Evolutionary conservation across 2,888 invertebrate genomes (phyloP).

Genomic region (Zootermopsis nevadensis): DNA sequence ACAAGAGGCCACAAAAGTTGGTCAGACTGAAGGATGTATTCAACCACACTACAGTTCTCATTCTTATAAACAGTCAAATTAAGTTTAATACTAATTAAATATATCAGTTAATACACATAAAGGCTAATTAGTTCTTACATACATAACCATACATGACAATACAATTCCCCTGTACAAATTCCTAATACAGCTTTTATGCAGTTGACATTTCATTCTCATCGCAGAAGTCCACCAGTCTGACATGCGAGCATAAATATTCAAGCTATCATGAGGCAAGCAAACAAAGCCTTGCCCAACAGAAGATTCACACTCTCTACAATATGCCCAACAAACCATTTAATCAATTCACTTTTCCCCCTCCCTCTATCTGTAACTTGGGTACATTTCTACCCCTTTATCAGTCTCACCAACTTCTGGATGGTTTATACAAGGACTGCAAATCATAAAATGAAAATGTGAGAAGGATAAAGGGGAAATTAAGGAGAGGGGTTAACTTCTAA

Average conservation of each 20-base stretch:
- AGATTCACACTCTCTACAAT: slow-evolving; percentile 25
- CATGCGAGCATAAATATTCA: slow-evolving; percentile 42
- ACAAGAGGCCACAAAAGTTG: slow-evolving; percentile 54
- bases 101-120: slow-evolving; percentile 50
- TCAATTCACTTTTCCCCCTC: slow-evolving; percentile 26
- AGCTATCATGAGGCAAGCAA: slow-evolving; percentile 36
- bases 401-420: slow-evolving; percentile 53
- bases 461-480: slow-evolving; percentile 48
- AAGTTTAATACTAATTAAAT: slow-evolving; percentile 45
- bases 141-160: slow-evolving; percentile 51
- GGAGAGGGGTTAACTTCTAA: slow-evolving; percentile 50
- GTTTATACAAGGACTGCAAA: slow-evolving; percentile 51
- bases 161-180: slow-evolving; percentile 48
- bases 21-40: slow-evolving; percentile 52
- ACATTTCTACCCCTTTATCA: slow-evolving; percentile 43
- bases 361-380: slow-evolving; percentile 10
- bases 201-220: neutral
- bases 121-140: slow-evolving; percentile 51
- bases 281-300: neutral
- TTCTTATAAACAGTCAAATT: slow-evolving; percentile 47
- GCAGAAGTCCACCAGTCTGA: slow-evolving; percentile 1
- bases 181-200: slow-evolving; percentile 45
- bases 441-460: slow-evolving; percentile 49
- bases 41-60: slow-evolving; percentile 45
- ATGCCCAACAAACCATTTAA: slow-evolving; percentile 38